phyloP scores from a whole-genome alignment of 2,113 vertebrate genomes.

The Cromileptes altivelis region DNA sequence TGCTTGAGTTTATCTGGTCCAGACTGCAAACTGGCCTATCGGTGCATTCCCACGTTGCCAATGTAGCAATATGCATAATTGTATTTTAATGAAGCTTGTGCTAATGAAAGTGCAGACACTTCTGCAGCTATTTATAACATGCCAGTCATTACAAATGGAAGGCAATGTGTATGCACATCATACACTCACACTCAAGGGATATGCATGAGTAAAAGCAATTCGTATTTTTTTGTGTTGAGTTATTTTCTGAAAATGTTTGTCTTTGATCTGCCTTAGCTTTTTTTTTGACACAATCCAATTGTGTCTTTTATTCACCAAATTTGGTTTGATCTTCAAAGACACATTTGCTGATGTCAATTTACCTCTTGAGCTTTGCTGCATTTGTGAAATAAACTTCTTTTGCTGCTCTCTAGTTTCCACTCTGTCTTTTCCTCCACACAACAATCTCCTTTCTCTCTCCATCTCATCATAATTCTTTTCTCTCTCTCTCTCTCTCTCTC shows the following conservation, averaged over 20 bases:
- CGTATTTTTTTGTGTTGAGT: neutral
- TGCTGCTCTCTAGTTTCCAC: neutral
- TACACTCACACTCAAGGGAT: neutral
- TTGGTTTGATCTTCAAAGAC: neutral
- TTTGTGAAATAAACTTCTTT: neutral
- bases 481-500: neutral
- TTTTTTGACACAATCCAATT: slow-evolving; percentile 1
- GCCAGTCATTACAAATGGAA: neutral
- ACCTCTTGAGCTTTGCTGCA: neutral
- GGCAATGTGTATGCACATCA: slow-evolving; percentile 11
- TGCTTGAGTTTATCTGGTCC: neutral
- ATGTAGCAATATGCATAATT: neutral
- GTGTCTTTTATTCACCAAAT: neutral
- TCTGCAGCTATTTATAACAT: neutral
- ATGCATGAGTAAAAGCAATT: neutral
- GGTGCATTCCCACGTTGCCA: neutral
- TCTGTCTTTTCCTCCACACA: neutral
- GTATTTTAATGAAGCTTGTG: neutral
- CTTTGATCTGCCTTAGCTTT: neutral
- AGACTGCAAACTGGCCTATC: neutral
- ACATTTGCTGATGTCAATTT: neutral
- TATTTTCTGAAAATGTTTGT: neutral
- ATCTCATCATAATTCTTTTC: neutral
- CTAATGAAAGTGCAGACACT: neutral
- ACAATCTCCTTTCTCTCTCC: neutral